Base-by-base conservation (phyloP, 2,113 vertebrate genomes). In the Sigmodon hispidus region DNA sequence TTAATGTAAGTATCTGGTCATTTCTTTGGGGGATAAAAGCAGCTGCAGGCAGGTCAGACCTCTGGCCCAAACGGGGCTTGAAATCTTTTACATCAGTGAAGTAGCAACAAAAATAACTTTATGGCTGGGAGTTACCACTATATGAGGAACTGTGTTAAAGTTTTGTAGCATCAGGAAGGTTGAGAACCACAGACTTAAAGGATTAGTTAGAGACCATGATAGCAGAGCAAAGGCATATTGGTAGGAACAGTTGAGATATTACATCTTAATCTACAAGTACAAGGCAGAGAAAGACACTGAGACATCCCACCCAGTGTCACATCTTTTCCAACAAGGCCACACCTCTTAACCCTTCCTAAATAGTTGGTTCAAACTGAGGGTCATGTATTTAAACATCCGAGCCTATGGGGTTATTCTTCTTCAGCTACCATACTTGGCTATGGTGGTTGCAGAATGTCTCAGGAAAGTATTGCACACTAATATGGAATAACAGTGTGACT, bases 401-500 rank as follows among this genome's bases (percentile, higher is more conserved):
- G 80, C 15, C 26, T 29, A 43, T 17, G 15, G 13, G 55, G 40
- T 24, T 15, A 40, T 43, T 43, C 3, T 83, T n/a, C 24, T 43
- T 43, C 57, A 61, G 43, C n/a, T 31, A 29, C 13, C 4, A 59
- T 55, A 59, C 36, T 81, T 81, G 24, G 22, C 36, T 79, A 36
- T 13, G n/a, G 52, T 40, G 55, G 26, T 89, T 93, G 26, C 91
- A 26, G 52, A 36, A 21, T 79, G 29, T 69, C 79, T 83, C 17
- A 40, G 43, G 73, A 79, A 83, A 79, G 34, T 63, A 87, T 83
- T 89, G 59, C 22, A 36, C 73, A 87, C 36, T 95, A 72, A 92
- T 59, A 21, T 91, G 40, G 15, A 79, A 93, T 95, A 89, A 90
- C 48, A 59, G 21, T 95, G 70, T 77, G 76, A 75, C 76, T 94